Conservation (phyloP, 2,113 vertebrate species). For the Acanthisitta chloris region DNA sequence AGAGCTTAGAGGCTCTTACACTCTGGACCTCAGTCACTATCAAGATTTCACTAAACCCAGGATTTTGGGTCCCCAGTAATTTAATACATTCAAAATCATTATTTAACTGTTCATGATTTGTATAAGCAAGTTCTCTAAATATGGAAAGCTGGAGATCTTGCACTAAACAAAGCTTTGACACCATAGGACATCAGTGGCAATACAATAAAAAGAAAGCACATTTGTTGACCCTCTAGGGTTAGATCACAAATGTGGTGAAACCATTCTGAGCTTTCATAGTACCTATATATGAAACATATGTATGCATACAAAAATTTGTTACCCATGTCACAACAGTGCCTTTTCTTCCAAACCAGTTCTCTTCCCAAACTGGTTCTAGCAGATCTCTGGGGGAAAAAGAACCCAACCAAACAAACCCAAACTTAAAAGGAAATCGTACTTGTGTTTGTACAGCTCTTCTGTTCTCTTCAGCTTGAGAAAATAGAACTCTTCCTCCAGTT, state of each 20-base stretch:
- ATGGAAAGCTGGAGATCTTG: neutral
- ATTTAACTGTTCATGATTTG: neutral
- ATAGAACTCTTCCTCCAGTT: neutral
- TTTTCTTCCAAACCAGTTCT: neutral
- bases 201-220: neutral
- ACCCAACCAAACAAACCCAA: neutral
- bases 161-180: neutral
- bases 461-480: neutral
- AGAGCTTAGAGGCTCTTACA: neutral
- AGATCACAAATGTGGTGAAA: neutral
- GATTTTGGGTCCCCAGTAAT: neutral
- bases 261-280: neutral
- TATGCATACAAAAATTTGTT: neutral
- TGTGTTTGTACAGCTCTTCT: neutral
- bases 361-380: neutral
- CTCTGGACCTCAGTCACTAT: neutral
- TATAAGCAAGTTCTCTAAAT: neutral
- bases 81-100: neutral
- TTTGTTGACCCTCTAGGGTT: neutral
- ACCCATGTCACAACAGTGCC: neutral
- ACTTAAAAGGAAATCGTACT: accelerated
- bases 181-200: neutral
- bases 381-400: accelerated
- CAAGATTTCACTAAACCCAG: neutral
- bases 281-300: neutral